Percentiles rank a stretch among this genome's conserved stretches.
Conservation (phyloP, 2,888 invertebrate species). For the Mactromeris polynyma region DNA sequence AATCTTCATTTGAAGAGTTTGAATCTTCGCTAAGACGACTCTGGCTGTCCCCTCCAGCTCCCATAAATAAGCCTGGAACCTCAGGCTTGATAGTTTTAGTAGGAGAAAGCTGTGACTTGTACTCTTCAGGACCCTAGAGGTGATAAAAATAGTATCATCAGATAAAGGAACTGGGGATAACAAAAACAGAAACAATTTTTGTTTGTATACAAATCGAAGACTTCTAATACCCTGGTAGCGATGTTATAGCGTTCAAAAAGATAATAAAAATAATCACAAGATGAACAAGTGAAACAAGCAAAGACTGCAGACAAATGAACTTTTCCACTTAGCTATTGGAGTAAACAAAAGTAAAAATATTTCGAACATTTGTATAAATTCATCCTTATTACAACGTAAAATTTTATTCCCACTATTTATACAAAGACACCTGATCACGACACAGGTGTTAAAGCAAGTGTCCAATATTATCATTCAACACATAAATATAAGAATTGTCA, state of each 20-base stretch:
- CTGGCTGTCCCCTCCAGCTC: constrained; percentile 62
- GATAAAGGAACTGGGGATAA: neutral
- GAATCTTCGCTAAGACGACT: constrained; percentile 81
- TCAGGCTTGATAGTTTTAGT: constrained; percentile 31
- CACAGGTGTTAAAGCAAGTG: neutral
- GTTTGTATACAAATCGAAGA: too few relatives aligned
- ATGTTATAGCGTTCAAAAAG: too few relatives aligned
- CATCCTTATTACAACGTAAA: too few relatives aligned
- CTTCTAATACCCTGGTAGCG: too few relatives aligned
- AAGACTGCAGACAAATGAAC: too few relatives aligned
- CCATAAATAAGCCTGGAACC: constrained; percentile 38
- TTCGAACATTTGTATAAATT: too few relatives aligned
- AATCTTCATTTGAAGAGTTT: constrained; percentile 69
- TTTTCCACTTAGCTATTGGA: too few relatives aligned
- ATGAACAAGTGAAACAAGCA: too few relatives aligned
- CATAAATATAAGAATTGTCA: neutral
- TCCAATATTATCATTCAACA: neutral
- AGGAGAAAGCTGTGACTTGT: neutral
- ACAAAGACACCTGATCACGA: neutral
- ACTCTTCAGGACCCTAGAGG: constrained; percentile 25
- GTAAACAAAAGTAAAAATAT: too few relatives aligned
- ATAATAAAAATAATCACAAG: too few relatives aligned
- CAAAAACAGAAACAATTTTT: neutral
- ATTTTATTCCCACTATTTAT: too few relatives aligned
- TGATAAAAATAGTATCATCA: neutral